A percentile compares a stretch with the other conserved stretches of the same genome.
Conservation (phyloP, 2,797 vertebrate species). For the Pseudotriccus pelzelni region DNA sequence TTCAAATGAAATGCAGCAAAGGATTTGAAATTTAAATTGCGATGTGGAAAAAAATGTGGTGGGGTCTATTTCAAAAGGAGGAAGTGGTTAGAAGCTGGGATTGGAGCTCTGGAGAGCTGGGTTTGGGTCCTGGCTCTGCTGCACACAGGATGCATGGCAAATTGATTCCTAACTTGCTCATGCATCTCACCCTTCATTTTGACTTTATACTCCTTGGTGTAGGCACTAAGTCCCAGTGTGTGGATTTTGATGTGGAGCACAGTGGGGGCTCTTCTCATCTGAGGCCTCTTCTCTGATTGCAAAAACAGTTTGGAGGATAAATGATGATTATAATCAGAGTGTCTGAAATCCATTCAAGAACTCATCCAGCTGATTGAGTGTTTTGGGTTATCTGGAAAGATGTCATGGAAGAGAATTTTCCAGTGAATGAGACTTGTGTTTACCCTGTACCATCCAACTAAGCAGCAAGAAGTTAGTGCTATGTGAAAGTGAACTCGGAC, state of each 20-base stretch:
- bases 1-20: neutral
- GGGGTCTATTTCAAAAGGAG: neutral
- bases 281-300: neutral
- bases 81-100: neutral
- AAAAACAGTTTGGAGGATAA: neutral
- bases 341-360: neutral
- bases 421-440: neutral
- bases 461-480: neutral
- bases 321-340: neutral
- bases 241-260: neutral
- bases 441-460: neutral
- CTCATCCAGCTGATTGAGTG: neutral
- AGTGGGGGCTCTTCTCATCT: neutral
- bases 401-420: neutral
- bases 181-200: neutral
- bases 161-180: neutral
- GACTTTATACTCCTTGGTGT: neutral
- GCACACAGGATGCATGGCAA: fast-evolving
- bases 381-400: neutral
- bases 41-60: neutral
- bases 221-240: neutral
- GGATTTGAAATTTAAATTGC: neutral
- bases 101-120: neutral
- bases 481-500: neutral
- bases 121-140: neutral